Percentiles rank a stretch among this genome's conserved stretches.
Evolutionary conservation across 2,797 vertebrate species (phyloP).

Genomic region (Brotula barbata): DNA sequence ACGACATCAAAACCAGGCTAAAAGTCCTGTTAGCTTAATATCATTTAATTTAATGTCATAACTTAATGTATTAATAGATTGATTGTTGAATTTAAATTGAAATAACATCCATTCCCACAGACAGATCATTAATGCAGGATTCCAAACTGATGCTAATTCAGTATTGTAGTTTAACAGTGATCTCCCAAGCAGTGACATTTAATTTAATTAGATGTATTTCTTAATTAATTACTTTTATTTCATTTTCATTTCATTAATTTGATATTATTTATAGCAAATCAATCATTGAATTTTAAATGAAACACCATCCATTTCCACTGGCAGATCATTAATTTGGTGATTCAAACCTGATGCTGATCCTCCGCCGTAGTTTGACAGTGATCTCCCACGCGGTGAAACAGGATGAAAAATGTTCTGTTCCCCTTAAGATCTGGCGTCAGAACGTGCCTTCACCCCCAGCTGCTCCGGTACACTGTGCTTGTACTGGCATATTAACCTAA

Average conservation of each 20-base stretch:
- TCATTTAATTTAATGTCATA: too few species aligned
- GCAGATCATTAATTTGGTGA: conserved; percentile 5
- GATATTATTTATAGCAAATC: neutral
- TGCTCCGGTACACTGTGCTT: conserved; percentile 32
- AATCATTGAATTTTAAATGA: neutral
- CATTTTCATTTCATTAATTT: too few species aligned
- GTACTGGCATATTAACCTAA: conserved; percentile 56
- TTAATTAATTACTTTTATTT: neutral
- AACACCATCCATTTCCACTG: neutral
- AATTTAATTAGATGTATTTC: neutral
- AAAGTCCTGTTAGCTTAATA: too few species aligned
- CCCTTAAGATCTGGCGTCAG: conserved; percentile 37
- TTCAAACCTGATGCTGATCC: neutral
- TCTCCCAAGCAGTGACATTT: too few species aligned
- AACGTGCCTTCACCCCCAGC: conserved; percentile 31
- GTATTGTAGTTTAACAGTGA: too few species aligned
- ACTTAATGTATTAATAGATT: too few species aligned
- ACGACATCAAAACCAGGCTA: too few species aligned
- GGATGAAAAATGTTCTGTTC: conserved; percentile 25
- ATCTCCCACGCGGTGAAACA: conserved; percentile 23
- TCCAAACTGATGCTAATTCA: too few species aligned
- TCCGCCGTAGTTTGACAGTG: neutral
- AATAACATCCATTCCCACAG: too few species aligned
- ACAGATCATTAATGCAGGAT: too few species aligned
- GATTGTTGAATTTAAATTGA: too few species aligned